Evolutionary conservation across 2,113 vertebrate genomes (phyloP).

Genomic region (Gallinago paraguaiae): DNA sequence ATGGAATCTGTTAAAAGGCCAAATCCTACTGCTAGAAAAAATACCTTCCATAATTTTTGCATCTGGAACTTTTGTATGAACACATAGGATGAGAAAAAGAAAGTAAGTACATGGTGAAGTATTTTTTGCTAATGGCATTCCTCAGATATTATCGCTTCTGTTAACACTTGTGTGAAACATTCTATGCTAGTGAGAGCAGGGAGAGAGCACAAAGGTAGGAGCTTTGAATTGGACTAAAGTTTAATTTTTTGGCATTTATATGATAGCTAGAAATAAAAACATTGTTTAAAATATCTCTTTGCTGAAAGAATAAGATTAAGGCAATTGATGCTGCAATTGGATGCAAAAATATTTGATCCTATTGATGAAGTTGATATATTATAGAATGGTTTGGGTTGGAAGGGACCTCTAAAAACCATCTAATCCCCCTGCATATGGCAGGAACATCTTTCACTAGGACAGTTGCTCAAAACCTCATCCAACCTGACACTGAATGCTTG

Average conservation of each 20-base stretch:
- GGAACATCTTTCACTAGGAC: background rate
- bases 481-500: background rate
- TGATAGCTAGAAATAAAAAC: background rate
- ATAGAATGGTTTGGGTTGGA: background rate
- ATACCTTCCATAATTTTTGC: constrained; percentile 2
- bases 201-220: background rate
- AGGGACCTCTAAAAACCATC: background rate
- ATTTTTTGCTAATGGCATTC: background rate
- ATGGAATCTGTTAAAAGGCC: constrained; percentile 38
- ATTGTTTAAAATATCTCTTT: background rate
- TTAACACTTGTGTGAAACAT: background rate
- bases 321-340: rapidly evolving
- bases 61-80: background rate
- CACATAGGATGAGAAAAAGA: background rate
- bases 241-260: background rate
- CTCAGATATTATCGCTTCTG: background rate
- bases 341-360: background rate
- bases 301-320: background rate
- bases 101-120: background rate
- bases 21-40: constrained; percentile 21
- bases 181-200: background rate
- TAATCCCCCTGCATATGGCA: background rate
- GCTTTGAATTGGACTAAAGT: background rate
- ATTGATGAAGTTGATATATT: background rate
- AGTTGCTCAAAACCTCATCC: background rate